A percentile compares a stretch with the other conserved stretches of the same genome.
These are phyloP conservation scores for Syrista parreyssii DNA, from an alignment of 2,888 invertebrate species.

Conservation along the genomic window DNA sequence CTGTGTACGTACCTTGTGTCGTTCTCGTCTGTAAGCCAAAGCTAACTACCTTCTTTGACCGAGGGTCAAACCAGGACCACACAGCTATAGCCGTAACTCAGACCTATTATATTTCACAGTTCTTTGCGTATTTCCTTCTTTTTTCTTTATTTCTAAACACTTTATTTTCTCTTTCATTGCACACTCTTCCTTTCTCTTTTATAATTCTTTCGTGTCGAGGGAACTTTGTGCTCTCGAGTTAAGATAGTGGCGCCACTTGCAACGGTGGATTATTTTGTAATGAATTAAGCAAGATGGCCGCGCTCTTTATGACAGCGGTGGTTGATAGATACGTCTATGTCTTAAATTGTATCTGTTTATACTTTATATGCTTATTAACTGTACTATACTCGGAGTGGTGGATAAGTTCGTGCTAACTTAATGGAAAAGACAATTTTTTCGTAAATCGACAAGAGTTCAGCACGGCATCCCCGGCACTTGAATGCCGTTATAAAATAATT, in stretches of 20 bases:
- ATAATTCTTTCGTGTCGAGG: background rate
- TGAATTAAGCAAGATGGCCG: background rate
- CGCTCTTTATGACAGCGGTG: background rate
- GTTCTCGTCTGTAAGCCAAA: constrained; percentile 9
- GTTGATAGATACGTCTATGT: background rate
- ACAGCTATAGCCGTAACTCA: constrained; percentile 47
- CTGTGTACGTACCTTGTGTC: background rate
- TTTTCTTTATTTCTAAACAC: constrained; percentile 11
- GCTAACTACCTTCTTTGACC: constrained; percentile 31
- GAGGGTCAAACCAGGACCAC: constrained; percentile 45
- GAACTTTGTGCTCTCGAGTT: background rate
- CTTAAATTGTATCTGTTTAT: background rate
- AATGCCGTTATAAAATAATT: constrained; percentile 6
- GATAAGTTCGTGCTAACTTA: background rate
- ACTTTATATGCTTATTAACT: background rate
- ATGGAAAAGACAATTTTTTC: background rate
- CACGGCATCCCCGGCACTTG: background rate
- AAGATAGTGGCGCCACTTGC: background rate
- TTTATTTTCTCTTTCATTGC: constrained; percentile 1
- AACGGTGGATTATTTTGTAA: background rate
- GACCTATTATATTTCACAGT: constrained; percentile 42
- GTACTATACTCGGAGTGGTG: background rate
- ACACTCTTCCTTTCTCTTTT: constrained; percentile 5
- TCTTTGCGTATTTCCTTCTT: constrained; percentile 14
- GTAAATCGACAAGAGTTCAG: background rate